A percentile compares a stretch with the other conserved stretches of the same genome.
Evolutionary conservation across 2,888 invertebrate genomes (phyloP).

Genomic region (Erebia epiphron): DNA sequence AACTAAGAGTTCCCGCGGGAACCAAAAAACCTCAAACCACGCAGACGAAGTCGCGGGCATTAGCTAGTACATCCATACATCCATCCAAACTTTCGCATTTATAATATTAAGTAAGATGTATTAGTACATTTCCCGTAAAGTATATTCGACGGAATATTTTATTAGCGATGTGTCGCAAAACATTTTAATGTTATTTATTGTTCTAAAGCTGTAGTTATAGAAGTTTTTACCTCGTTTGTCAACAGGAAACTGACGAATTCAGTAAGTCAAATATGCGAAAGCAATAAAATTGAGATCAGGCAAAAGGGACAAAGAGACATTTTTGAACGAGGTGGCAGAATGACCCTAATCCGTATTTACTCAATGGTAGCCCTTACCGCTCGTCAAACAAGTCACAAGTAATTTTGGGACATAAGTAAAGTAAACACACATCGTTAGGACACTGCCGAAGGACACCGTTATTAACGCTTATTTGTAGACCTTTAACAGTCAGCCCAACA

Average conservation of each 20-base stretch:
- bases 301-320: constrained; percentile 6
- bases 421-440: constrained; percentile 39
- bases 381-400: constrained; percentile 39
- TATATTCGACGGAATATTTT: constrained; percentile 9
- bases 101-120: too few relatives aligned
- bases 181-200: constrained; percentile 5
- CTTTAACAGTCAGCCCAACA: not conserved
- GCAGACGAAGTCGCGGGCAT: too few relatives aligned
- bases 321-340: constrained; percentile 11
- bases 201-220: not conserved
- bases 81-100: too few relatives aligned
- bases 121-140: not conserved
- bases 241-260: not conserved
- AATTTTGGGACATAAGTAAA: constrained; percentile 40
- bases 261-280: not conserved
- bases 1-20: too few relatives aligned
- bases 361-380: constrained; percentile 43
- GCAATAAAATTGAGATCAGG: not conserved
- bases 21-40: too few relatives aligned
- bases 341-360: constrained; percentile 20
- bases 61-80: too few relatives aligned
- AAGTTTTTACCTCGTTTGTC: not conserved
- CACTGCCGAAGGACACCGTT: constrained; percentile 39
- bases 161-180: not conserved
- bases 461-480: constrained; percentile 5